Conservation (phyloP, 2,113 vertebrate species). For the Neoarius graeffei region DNA sequence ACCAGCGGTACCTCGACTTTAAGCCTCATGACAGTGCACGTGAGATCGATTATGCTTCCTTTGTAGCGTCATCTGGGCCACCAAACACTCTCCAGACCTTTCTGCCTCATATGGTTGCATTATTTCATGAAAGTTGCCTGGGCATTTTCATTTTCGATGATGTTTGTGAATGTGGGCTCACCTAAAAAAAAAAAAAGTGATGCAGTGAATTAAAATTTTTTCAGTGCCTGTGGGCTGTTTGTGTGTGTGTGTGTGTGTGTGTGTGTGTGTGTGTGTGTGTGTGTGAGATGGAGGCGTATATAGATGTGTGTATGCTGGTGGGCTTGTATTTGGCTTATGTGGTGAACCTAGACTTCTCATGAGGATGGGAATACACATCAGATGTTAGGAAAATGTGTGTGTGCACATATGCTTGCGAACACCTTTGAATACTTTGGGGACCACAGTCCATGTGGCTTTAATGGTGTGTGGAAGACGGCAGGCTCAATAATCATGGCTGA, state of each 20-base stretch:
- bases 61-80: conserved; percentile 33
- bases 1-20: conserved; percentile 50
- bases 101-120: conserved; percentile 55
- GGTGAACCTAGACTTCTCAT: background rate
- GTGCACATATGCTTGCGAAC: background rate
- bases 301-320: background rate
- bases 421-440: conserved; percentile 41
- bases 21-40: conserved; percentile 57
- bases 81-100: conserved; percentile 48
- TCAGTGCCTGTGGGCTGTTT: background rate
- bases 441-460: conserved; percentile 52
- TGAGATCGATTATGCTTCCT: conserved; percentile 46
- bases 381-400: background rate
- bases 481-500: conserved; percentile 53
- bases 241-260: background rate
- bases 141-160: conserved; percentile 39
- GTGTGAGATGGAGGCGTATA: background rate
- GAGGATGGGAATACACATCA: background rate
- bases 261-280: background rate
- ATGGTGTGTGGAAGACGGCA: conserved; percentile 41
- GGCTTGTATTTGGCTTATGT: background rate
- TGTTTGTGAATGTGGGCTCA: conserved; percentile 37
- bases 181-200: background rate
- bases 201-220: background rate
- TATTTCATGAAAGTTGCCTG: conserved; percentile 60